Conservation (phyloP, 2,113 vertebrate genomes). For the Piaya cayana region DNA sequence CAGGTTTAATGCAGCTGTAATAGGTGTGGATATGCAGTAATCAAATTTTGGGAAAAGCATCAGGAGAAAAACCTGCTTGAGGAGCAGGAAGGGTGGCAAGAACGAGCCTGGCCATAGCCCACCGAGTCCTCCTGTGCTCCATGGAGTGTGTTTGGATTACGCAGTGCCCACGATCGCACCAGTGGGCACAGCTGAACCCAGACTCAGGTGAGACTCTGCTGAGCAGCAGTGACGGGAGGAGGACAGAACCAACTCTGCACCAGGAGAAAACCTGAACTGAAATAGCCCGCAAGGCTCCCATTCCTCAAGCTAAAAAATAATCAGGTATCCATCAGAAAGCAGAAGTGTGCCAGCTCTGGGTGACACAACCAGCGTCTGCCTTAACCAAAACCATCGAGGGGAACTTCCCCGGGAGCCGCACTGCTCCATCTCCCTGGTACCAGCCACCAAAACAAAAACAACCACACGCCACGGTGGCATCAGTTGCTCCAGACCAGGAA, state of each 20-base stretch:
- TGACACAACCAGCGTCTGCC: background rate
- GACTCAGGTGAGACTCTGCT: background rate
- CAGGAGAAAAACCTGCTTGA: background rate
- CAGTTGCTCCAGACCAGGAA: background rate
- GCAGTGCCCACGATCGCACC: accelerated
- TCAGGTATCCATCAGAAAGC: accelerated
- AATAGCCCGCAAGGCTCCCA: background rate
- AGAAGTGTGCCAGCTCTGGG: background rate
- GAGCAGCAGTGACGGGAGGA: background rate
- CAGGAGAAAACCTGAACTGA: background rate
- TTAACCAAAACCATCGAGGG: background rate
- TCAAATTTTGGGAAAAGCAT: background rate
- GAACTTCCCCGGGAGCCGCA: background rate
- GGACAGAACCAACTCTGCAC: background rate
- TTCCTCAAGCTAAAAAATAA: background rate
- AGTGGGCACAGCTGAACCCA: background rate
- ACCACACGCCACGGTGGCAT: accelerated
- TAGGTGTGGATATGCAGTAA: accelerated
- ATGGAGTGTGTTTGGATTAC: background rate
- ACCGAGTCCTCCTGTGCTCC: background rate
- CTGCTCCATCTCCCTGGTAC: background rate
- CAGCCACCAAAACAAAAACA: background rate
- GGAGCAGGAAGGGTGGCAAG: background rate
- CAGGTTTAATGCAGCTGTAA: accelerated
- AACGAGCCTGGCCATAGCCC: background rate